Conservation (phyloP, 2,888 invertebrate genomes). For the Cantharis nigra region DNA sequence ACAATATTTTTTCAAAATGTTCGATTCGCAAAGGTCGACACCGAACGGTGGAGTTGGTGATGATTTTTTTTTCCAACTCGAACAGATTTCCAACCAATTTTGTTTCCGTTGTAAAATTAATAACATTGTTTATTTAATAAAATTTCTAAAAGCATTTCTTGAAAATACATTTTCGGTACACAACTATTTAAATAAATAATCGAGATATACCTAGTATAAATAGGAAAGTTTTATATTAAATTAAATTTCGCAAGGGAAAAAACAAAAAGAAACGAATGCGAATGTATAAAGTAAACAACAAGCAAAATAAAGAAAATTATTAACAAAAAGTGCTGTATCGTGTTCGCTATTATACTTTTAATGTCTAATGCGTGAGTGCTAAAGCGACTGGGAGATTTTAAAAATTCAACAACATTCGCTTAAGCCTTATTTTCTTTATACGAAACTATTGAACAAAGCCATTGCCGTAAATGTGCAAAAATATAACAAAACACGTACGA, state of each 20-base stretch:
- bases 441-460: conserved; percentile 20
- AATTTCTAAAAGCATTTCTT: not conserved
- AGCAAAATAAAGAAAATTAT: conserved; percentile 38
- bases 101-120: not conserved
- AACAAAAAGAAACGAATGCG: conserved; percentile 5
- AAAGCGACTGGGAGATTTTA: conserved; percentile 28
- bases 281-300: conserved; percentile 21
- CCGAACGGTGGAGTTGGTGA: not conserved
- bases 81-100: not conserved
- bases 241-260: conserved; percentile 3
- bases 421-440: conserved; percentile 26
- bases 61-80: not conserved
- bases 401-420: conserved; percentile 28
- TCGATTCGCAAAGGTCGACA: not conserved
- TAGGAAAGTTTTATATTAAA: not conserved
- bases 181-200: not conserved
- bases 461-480: conserved; percentile 1
- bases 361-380: conserved; percentile 29
- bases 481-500: conserved; percentile 2
- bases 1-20: not conserved
- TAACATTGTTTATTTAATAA: not conserved
- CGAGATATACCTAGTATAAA: not conserved
- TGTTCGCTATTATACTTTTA: conserved; percentile 34
- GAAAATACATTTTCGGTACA: not conserved
- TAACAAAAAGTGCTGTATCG: conserved; percentile 40